Base-by-base conservation (phyloP, 2,888 invertebrate genomes). In the Perizoma flavofasciatum region DNA sequence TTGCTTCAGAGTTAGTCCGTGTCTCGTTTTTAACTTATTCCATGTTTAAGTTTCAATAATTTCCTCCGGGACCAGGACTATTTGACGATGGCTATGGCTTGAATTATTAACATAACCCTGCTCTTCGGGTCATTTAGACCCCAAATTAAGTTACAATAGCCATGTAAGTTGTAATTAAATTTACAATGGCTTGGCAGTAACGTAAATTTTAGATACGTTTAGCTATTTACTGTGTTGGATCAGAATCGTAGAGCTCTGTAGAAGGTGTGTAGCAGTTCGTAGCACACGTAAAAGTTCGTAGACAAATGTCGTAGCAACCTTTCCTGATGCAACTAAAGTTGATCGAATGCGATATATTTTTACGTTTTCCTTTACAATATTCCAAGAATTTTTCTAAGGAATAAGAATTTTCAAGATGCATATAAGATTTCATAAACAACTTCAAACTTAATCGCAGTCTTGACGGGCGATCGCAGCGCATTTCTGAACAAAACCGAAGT, bases 1-100 rank as follows among this genome's bases (percentile, higher is more conserved):
- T 70, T 70, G 71, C 67, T 70, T 72, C 75, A 77, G 66, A 75
- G 77, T 77, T 51, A 53, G 53, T 53, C 55, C 61, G 40, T 55
- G 56, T 64, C 58, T 43, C 55, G 45, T 40, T 11, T 22, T 6
- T 61, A 68, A 64, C 66, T 66, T 66, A 68, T 82, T 82, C 80
- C 74, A 65, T 81, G 83, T 86, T 87, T 85, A 87, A 88, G 85
- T 88, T 88, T 82, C 80, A 75, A 82, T 88, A 83, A 89, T 89
- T 88, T 89, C 89, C 88, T 86, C 61, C 33, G 88, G 86, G 89
- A 85, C 73, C 71, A 64, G 77, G 74, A 75, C 80, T 77, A 78
- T 86, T 86, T 85, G 85, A 80, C 75, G 85, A 85, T 84, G 79
- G 74, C 75, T 77, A 77, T 72, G 68, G 73, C 74, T 77, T 86